Evolutionary conservation across 2,797 vertebrate genomes (phyloP).

Genomic region (Macroramphosus scolopax): DNA sequence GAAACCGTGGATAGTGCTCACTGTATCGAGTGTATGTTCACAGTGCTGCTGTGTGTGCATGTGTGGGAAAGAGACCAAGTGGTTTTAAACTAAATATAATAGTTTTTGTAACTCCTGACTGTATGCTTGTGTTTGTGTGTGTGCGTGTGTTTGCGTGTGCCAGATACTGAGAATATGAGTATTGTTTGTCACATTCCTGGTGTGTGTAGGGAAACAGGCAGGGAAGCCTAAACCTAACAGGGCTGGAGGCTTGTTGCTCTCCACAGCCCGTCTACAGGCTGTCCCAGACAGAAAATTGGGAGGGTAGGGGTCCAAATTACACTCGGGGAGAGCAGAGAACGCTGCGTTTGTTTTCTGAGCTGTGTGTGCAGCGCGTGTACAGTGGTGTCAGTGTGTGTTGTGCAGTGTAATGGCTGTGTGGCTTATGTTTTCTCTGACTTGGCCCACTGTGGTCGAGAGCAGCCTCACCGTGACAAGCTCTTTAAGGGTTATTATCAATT

Average conservation of each 20-base stretch:
- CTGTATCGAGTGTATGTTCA: constrained; percentile 56
- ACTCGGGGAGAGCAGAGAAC: constrained; percentile 73
- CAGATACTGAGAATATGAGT: constrained; percentile 60
- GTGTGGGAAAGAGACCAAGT: constrained; percentile 13
- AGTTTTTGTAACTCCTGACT: constrained; percentile 40
- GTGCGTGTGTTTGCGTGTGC: constrained; percentile 16
- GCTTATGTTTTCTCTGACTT: constrained; percentile 51
- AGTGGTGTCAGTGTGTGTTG: constrained; percentile 49
- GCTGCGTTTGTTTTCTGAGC: constrained; percentile 68
- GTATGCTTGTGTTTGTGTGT: constrained; percentile 26
- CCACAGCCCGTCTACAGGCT: constrained; percentile 54
- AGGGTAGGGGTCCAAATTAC: constrained; percentile 75
- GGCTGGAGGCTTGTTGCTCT: constrained; percentile 48
- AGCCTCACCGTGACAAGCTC: constrained; percentile 42
- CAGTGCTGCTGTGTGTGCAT: constrained; percentile 23
- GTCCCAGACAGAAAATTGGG: constrained; percentile 79
- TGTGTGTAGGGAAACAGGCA: constrained; percentile 57
- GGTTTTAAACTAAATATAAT: constrained; percentile 43
- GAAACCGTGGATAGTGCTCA: constrained; percentile 51
- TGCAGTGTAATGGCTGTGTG: constrained; percentile 39
- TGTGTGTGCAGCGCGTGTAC: constrained; percentile 56
- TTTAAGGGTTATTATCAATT: constrained; percentile 68
- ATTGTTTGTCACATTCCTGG: constrained; percentile 73
- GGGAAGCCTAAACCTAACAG: constrained; percentile 61
- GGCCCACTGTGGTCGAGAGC: constrained; percentile 45